These are phyloP conservation scores for Chinchilla lanigera DNA, from an alignment of 2,113 vertebrate genomes.

Conservation along the genomic window DNA sequence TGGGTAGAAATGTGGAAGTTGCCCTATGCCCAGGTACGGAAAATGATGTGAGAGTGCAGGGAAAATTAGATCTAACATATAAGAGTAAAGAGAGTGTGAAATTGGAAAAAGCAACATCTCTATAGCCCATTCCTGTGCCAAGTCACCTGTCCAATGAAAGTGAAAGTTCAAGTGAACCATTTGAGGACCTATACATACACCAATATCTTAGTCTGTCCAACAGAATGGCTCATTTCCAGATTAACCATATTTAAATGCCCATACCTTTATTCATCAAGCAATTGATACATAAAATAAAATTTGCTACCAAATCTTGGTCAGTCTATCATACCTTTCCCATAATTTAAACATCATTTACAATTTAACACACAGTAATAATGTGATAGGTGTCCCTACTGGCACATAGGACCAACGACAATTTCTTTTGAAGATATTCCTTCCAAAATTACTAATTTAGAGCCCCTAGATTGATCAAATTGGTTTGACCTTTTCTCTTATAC, in stretches of 20 bases:
- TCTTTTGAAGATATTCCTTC: slow-evolving; percentile 36
- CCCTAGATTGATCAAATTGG: background rate
- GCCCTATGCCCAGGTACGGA: background rate
- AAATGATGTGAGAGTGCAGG: slow-evolving; percentile 32
- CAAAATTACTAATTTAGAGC: background rate
- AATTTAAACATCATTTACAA: slow-evolving; percentile 49
- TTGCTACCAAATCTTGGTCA: slow-evolving; percentile 38
- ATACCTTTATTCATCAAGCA: slow-evolving; percentile 43
- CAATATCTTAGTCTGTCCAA: slow-evolving; percentile 1
- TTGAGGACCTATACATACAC: background rate
- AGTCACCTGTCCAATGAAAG: slow-evolving; percentile 22
- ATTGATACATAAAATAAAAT: slow-evolving; percentile 55
- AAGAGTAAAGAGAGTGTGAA: slow-evolving; percentile 49
- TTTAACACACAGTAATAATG: slow-evolving; percentile 56
- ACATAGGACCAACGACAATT: slow-evolving; percentile 15
- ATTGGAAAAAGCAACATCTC: slow-evolving; percentile 55
- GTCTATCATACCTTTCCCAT: slow-evolving; percentile 40
- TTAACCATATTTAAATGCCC: slow-evolving; percentile 41
- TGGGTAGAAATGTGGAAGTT: slow-evolving; percentile 36
- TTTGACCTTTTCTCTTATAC: background rate
- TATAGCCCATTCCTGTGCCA: background rate
- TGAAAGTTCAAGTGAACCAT: slow-evolving; percentile 49
- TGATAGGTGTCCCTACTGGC: background rate
- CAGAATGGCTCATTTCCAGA: slow-evolving; percentile 28
- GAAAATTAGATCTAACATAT: background rate